These are phyloP conservation scores for Lysiphlebus fabarum DNA, from an alignment of 1,140 invertebrate species.

Conservation along the genomic window DNA sequence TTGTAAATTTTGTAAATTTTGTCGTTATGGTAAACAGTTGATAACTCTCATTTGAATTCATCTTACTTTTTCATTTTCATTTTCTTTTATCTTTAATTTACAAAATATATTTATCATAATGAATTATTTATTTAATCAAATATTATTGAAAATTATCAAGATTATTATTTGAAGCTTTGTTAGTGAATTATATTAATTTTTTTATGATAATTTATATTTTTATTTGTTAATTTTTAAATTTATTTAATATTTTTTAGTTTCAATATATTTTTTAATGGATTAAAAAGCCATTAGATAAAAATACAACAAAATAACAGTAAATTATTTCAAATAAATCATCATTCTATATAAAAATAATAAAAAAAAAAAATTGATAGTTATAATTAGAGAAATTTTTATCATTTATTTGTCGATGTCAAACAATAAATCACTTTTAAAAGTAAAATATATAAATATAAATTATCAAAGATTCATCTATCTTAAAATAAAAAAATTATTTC, in stretches of 20 bases:
- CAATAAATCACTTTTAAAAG: constrained; percentile 30
- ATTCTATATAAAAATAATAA: not conserved
- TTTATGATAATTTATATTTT: too few relatives aligned
- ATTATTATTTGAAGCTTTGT: too few relatives aligned
- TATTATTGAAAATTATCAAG: too few relatives aligned
- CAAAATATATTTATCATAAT: constrained; percentile 15
- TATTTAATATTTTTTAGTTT: too few relatives aligned
- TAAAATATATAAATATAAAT: constrained; percentile 13
- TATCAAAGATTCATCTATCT: too few relatives aligned
- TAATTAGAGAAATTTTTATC: constrained; percentile 35
- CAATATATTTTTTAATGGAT: not conserved
- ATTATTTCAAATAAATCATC: not conserved
- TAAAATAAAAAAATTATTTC: too few relatives aligned
- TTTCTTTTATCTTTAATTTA: too few relatives aligned
- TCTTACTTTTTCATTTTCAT: too few relatives aligned
- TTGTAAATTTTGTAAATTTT: not conserved
- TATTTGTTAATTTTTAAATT: too few relatives aligned
- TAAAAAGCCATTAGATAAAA: not conserved
- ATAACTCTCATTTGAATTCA: too few relatives aligned
- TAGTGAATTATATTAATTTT: too few relatives aligned
- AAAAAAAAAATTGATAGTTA: constrained; percentile 16
- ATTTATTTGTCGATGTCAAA: constrained; percentile 28
- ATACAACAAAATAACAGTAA: not conserved
- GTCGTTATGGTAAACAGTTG: too few relatives aligned
- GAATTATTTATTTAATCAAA: constrained; percentile 10